Percentiles rank a stretch among this genome's conserved stretches.
These are phyloP conservation scores for Fissipunctia ypsillon DNA, from an alignment of 2,888 invertebrate genomes.

Conservation along the genomic window DNA sequence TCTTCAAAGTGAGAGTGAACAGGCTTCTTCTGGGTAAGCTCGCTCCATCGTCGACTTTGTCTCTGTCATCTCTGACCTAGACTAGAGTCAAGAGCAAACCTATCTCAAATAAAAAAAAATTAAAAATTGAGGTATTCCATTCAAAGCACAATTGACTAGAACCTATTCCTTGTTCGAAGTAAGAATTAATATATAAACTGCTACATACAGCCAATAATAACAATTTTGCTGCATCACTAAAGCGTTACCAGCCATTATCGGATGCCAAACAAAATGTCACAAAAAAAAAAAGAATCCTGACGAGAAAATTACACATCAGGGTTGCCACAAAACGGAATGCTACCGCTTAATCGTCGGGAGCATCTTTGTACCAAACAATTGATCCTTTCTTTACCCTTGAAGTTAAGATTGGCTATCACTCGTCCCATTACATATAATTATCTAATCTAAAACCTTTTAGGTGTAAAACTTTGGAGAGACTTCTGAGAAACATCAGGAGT, in stretches of 20 bases:
- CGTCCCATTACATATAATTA: conserved; percentile 86
- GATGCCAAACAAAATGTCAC: conserved; percentile 59
- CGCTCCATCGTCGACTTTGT: no score
- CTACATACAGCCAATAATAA: conserved; percentile 16
- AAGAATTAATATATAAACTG: not conserved
- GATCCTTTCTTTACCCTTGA: conserved; percentile 74
- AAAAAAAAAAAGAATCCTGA: conserved; percentile 70
- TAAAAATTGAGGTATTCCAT: no score
- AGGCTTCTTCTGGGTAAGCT: no score
- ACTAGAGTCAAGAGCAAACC: no score
- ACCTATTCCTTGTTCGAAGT: not conserved
- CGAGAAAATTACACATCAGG: conserved; percentile 80
- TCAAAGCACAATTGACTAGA: not conserved
- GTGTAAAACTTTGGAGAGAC: conserved; percentile 82
- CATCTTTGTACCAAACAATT: conserved; percentile 79
- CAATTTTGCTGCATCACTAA: conserved; percentile 59
- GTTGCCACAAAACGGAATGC: conserved; percentile 75
- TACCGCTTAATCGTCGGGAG: conserved; percentile 85
- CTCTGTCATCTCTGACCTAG: no score
- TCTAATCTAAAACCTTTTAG: conserved; percentile 90
- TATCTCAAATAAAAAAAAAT: no score
- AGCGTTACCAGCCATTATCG: conserved; percentile 61
- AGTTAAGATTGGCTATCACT: conserved; percentile 78
- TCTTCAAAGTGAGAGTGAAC: no score
- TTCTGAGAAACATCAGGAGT: conserved; percentile 83